A percentile compares a stretch with the other conserved stretches of the same genome.
These are phyloP conservation scores for Acanthosepion pharaonis DNA, from an alignment of 2,888 invertebrate species.

Conservation along the genomic window DNA sequence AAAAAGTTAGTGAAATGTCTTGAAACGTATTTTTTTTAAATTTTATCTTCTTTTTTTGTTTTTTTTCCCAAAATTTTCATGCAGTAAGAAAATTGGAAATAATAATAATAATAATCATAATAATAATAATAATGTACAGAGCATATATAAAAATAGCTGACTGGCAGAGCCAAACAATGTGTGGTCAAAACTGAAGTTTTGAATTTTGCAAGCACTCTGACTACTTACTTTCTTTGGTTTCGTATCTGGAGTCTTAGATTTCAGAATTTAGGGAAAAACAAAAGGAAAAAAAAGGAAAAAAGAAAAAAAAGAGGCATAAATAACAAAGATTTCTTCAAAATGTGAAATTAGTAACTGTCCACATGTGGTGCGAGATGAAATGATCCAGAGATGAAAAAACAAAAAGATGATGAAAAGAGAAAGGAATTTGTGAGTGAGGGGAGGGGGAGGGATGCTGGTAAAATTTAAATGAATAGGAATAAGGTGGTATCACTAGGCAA, in stretches of 20 bases:
- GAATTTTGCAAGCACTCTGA: neutral
- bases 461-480: too few relatives aligned
- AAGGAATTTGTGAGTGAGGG: too few relatives aligned
- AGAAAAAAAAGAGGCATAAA: neutral
- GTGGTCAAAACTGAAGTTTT: neutral
- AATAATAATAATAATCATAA: neutral
- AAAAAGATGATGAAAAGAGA: too few relatives aligned
- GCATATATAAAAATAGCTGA: neutral
- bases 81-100: neutral
- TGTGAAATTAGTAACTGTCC: neutral
- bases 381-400: too few relatives aligned
- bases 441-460: too few relatives aligned
- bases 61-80: neutral
- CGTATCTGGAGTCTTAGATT: neutral
- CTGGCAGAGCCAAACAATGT: neutral
- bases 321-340: neutral
- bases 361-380: too few relatives aligned
- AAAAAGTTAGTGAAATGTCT: neutral
- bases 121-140: neutral
- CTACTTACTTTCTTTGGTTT: conserved; percentile 11
- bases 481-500: too few relatives aligned
- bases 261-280: neutral
- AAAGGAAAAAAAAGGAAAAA: neutral
- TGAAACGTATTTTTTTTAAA: neutral
- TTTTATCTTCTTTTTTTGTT: neutral